Percentiles rank a stretch among this genome's conserved stretches.
Evolutionary conservation across 2,113 vertebrate genomes (phyloP).

Genomic region (Urocynchramus pylzowi): DNA sequence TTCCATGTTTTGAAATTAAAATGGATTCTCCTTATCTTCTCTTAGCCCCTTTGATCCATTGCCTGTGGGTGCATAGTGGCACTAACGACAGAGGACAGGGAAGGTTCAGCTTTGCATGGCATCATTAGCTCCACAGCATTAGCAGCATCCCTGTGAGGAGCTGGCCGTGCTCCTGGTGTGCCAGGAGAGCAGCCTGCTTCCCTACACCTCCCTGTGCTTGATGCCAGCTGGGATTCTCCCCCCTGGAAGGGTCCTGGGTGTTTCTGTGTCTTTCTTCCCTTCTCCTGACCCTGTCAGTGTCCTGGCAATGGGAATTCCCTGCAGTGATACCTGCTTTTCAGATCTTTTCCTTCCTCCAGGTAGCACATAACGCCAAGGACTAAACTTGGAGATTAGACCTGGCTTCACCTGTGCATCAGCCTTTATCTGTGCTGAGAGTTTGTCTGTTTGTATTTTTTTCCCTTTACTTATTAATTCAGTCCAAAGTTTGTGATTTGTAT

Average conservation of each 20-base stretch:
- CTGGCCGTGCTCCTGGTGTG: accelerated
- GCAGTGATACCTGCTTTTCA: neutral
- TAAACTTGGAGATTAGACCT: neutral
- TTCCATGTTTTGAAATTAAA: constrained; percentile 64
- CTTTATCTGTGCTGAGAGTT: neutral
- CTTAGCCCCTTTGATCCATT: constrained; percentile 62
- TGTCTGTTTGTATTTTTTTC: accelerated
- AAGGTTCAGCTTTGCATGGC: constrained; percentile 34
- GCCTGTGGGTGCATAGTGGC: constrained; percentile 43
- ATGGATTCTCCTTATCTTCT: constrained; percentile 70
- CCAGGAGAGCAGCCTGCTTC: neutral
- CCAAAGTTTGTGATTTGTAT: neutral
- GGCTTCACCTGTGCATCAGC: neutral
- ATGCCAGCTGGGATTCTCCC: neutral
- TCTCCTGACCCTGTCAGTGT: neutral
- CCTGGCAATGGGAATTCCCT: neutral
- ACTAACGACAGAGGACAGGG: constrained; percentile 26
- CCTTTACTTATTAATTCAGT: neutral
- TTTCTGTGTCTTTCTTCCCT: neutral
- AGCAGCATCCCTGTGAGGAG: neutral
- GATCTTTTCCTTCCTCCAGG: neutral
- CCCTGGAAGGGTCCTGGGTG: neutral
- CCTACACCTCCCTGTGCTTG: accelerated
- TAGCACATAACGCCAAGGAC: neutral
- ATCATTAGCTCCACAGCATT: constrained; percentile 32